Conservation (phyloP, 2,797 vertebrate species). For the Anguilla obscura region DNA sequence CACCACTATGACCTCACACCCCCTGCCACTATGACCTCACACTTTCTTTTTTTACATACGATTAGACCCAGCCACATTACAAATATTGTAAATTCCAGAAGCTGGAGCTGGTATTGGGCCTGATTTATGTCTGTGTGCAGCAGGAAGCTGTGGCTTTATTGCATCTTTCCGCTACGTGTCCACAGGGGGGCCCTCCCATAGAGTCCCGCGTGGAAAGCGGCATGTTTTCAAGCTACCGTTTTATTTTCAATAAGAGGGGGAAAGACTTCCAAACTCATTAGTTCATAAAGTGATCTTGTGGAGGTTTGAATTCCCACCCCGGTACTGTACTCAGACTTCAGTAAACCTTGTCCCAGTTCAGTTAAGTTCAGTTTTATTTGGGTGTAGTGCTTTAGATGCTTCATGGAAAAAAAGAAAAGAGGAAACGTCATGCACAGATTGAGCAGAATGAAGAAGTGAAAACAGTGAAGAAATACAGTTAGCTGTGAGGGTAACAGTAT, state of each 20-base stretch:
- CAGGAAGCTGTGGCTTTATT: neutral
- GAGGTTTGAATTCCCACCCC: neutral
- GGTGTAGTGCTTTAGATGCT: too few species aligned
- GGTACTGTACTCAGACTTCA: neutral
- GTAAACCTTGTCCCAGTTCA: neutral
- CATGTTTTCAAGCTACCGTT: neutral
- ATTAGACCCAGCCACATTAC: neutral
- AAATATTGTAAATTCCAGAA: neutral
- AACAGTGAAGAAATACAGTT: too few species aligned
- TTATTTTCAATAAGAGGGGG: constrained; percentile 12
- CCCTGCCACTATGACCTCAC: too few species aligned
- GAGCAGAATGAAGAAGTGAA: neutral
- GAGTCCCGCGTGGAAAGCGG: neutral
- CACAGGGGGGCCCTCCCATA: neutral
- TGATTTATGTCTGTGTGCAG: neutral
- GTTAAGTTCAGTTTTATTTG: neutral
- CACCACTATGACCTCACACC: neutral
- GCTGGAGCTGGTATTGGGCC: neutral
- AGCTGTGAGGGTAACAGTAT: neutral
- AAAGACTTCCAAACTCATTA: neutral
- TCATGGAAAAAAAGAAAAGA: too few species aligned
- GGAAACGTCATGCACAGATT: neutral
- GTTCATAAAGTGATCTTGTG: neutral
- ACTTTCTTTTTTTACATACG: neutral
- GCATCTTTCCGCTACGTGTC: neutral